A percentile compares a stretch with the other conserved stretches of the same genome.
These are phyloP conservation scores for Lithophane ornitopus DNA, from an alignment of 2,888 invertebrate genomes.

Conservation along the genomic window DNA sequence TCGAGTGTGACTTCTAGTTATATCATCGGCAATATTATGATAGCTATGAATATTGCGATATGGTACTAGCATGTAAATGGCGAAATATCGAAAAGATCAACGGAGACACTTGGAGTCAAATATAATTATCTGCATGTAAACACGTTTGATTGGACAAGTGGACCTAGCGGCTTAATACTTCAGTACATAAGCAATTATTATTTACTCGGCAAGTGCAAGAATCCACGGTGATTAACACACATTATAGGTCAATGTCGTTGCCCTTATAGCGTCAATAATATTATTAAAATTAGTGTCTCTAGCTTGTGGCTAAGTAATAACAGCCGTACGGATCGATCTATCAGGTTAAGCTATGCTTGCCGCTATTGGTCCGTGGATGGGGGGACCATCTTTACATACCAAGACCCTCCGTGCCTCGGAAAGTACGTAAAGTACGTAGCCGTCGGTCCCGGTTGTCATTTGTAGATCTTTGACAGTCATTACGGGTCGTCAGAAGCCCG, in stretches of 20 bases:
- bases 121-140: conserved; percentile 40
- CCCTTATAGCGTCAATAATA: background rate
- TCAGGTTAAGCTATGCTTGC: too few relatives aligned
- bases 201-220: conserved; percentile 10
- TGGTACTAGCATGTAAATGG: conserved; percentile 21
- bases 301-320: too few relatives aligned
- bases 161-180: background rate
- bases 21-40: background rate
- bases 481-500: too few relatives aligned
- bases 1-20: background rate
- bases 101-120: conserved; percentile 28
- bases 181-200: conserved; percentile 26
- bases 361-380: too few relatives aligned
- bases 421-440: too few relatives aligned
- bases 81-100: conserved; percentile 47
- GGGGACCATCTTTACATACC: too few relatives aligned
- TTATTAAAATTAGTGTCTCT: background rate
- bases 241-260: conserved; percentile 17
- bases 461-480: too few relatives aligned
- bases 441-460: too few relatives aligned
- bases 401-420: too few relatives aligned
- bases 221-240: conserved; percentile 12
- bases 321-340: too few relatives aligned
- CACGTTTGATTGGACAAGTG: conserved; percentile 29
- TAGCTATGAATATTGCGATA: conserved; percentile 1